Conservation (phyloP, 2,888 invertebrate species). For the Anthrax anthrax region DNA sequence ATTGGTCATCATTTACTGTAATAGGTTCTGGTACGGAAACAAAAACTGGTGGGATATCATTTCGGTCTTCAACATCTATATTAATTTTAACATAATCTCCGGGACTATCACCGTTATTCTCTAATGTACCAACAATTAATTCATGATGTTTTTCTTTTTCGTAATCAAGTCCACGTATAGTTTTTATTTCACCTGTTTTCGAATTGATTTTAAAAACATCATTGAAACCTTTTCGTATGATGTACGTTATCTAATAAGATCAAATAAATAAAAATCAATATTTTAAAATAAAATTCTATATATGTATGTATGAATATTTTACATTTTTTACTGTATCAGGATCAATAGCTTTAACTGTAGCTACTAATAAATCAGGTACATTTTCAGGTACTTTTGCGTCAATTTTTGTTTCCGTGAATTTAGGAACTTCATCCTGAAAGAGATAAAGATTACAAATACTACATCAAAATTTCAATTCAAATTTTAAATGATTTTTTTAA, state of each 20-base stretch:
- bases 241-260: constrained; percentile 44
- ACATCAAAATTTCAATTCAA: not conserved
- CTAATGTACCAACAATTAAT: constrained; percentile 66
- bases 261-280: not conserved
- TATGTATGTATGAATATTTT: too few relatives aligned
- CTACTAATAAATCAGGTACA: constrained; percentile 58
- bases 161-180: constrained; percentile 60
- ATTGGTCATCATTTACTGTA: constrained; percentile 67
- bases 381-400: constrained; percentile 77
- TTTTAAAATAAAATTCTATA: not conserved
- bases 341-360: constrained; percentile 72
- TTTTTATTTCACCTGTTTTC: constrained; percentile 62
- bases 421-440: constrained; percentile 56
- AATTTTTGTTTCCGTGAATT: constrained; percentile 57
- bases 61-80: constrained; percentile 54
- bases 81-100: constrained; percentile 53
- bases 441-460: not conserved
- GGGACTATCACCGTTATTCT: constrained; percentile 53
- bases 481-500: not conserved
- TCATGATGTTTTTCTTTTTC: constrained; percentile 60
- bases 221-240: constrained; percentile 64
- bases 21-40: constrained; percentile 69
- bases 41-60: constrained; percentile 79
- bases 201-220: constrained; percentile 73
- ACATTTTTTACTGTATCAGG: constrained; percentile 68